Evolutionary conservation across 2,888 invertebrate species (phyloP).

Genomic region (Meandrusa payeni): DNA sequence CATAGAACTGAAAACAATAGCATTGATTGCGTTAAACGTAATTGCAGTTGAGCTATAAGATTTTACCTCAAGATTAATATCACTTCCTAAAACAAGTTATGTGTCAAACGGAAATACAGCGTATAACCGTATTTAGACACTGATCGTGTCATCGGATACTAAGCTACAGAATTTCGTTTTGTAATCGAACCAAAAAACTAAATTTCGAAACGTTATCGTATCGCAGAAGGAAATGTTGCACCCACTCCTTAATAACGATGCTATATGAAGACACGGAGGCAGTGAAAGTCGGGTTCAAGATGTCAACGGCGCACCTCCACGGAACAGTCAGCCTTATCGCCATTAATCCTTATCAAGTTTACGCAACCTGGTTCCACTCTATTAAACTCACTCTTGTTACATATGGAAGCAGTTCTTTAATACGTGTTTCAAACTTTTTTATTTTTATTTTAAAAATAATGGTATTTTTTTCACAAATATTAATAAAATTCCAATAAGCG

Average conservation of each 20-base stretch:
- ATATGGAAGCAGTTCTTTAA: constrained; percentile 3
- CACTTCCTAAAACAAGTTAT: not conserved
- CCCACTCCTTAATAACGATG: constrained; percentile 27
- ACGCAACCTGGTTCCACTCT: constrained; percentile 35
- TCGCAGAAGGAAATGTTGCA: constrained; percentile 33
- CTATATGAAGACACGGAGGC: constrained; percentile 39
- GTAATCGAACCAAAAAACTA: constrained; percentile 10
- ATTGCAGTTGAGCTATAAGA: not conserved
- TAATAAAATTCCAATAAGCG: too few species aligned
- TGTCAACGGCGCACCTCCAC: constrained; percentile 48
- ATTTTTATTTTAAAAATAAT: not conserved
- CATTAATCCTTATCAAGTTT: constrained; percentile 53
- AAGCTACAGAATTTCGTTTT: constrained; percentile 14
- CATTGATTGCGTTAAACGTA: too few species aligned
- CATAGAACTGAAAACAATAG: too few species aligned
- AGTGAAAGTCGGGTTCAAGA: constrained; percentile 73
- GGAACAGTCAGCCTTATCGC: constrained; percentile 34
- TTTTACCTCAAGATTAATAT: not conserved
- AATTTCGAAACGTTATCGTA: constrained; percentile 31
- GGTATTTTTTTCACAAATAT: too few species aligned
- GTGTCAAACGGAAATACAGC: constrained; percentile 8
- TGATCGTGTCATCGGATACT: constrained; percentile 2
- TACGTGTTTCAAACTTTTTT: constrained; percentile 15
- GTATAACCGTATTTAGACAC: constrained; percentile 8
- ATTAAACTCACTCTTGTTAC: constrained; percentile 29